A percentile compares a stretch with the other conserved stretches of the same genome.
phyloP scores from a whole-genome alignment of 2,113 vertebrate genomes.

The Paramormyrops kingsleyae region DNA sequence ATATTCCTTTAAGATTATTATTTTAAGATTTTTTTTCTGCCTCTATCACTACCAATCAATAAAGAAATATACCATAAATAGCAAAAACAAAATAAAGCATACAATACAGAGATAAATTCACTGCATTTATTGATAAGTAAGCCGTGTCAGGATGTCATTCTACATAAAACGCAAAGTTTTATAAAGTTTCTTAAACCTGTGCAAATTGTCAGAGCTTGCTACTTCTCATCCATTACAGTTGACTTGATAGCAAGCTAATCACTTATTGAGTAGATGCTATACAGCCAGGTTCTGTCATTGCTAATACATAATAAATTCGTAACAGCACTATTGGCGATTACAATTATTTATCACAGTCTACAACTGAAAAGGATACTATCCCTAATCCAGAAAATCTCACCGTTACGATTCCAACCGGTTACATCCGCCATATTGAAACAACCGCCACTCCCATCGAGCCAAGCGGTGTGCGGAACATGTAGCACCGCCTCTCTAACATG shows the following conservation, averaged over 20 bases:
- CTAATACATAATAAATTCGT: neutral
- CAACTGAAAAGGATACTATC: slow-evolving; percentile 62
- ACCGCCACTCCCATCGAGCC: slow-evolving; percentile 68
- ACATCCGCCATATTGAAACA: slow-evolving; percentile 91
- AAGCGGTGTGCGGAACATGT: slow-evolving; percentile 41
- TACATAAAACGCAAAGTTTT: neutral
- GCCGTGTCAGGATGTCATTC: neutral
- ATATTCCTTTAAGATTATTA: neutral
- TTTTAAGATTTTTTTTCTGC: neutral
- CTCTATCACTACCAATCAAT: neutral
- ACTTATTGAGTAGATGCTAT: neutral
- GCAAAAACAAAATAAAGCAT: neutral
- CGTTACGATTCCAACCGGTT: slow-evolving; percentile 32
- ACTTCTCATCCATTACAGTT: neutral
- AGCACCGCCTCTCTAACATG: slow-evolving; percentile 42
- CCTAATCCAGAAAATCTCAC: slow-evolving; percentile 60
- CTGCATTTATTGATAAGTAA: neutral
- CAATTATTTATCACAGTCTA: neutral
- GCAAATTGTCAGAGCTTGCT: neutral
- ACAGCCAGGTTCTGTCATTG: neutral
- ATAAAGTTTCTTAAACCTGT: neutral
- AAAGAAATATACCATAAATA: neutral
- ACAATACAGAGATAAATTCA: neutral
- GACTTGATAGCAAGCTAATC: neutral
- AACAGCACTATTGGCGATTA: neutral